These are phyloP conservation scores for Pseudorhiza aurosa DNA, from an alignment of 30 jellyfish, hydroid and myxozoan species.

Conservation along the genomic window DNA sequence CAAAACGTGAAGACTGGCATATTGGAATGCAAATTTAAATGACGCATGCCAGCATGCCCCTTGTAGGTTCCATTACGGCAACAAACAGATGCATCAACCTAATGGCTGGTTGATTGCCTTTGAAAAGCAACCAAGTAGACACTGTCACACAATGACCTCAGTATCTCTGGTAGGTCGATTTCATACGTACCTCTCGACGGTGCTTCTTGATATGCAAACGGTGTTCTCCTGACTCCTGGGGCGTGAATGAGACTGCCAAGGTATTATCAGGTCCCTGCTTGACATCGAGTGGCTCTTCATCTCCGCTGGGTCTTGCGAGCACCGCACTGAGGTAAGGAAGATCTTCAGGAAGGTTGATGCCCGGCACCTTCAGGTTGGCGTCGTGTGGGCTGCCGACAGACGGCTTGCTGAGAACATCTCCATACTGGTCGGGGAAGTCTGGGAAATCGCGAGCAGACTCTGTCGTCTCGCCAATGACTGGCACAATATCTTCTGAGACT, in stretches of 20 bases:
- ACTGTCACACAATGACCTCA: too few species aligned
- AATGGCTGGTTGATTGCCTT: too few species aligned
- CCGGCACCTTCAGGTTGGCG: conserved; percentile 70
- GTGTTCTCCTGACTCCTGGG: conserved; percentile 97
- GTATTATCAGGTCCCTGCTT: conserved; percentile 83
- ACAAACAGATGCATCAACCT: too few species aligned
- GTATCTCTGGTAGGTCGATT: too few species aligned
- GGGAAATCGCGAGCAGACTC: conserved; percentile 55
- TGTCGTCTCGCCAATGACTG: conserved; percentile 13
- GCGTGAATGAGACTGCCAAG: conserved; percentile 90
- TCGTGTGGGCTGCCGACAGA: conserved; percentile 87
- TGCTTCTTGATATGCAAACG: conserved; percentile 85
- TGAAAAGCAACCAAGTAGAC: too few species aligned
- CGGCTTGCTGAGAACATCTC: conserved; percentile 55
- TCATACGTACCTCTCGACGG: conserved; percentile 67
- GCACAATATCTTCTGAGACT: conserved; percentile 59
- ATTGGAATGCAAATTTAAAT: too few species aligned
- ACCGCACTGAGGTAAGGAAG: conserved; percentile 77
- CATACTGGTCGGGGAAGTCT: conserved; percentile 44
- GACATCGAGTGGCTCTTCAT: conserved; percentile 83
- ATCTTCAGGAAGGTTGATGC: conserved; percentile 72
- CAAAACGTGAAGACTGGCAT: too few species aligned
- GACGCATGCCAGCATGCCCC: too few species aligned
- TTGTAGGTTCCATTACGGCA: too few species aligned
- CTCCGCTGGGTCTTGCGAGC: conserved; percentile 86